Evolutionary conservation across 2,113 vertebrate genomes (phyloP).

Genomic region (Polypterus senegalus): DNA sequence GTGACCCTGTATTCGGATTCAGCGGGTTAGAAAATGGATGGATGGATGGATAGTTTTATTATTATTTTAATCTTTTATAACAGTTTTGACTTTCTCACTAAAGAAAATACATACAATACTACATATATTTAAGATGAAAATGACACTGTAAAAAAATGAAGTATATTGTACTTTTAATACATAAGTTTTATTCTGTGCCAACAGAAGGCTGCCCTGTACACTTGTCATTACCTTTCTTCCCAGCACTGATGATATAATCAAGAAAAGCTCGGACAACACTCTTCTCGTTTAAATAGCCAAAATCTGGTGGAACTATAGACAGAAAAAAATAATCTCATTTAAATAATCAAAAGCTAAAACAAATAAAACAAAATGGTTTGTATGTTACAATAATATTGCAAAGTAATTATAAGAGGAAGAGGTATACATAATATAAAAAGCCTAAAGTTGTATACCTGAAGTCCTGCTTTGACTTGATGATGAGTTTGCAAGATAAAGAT

Average conservation of each 20-base stretch:
- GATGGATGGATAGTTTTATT: too few relatives aligned
- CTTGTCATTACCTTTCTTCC: conserved; percentile 66
- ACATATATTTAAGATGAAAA: too few relatives aligned
- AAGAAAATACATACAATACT: too few relatives aligned
- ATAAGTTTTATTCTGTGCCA: too few relatives aligned
- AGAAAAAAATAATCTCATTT: conserved; percentile 6
- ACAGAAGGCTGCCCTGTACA: too few relatives aligned
- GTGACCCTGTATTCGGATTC: too few relatives aligned
- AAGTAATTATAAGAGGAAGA: neutral
- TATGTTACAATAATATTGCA: neutral
- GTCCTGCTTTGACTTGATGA: conserved; percentile 66
- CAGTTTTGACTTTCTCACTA: too few relatives aligned
- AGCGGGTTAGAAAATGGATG: too few relatives aligned
- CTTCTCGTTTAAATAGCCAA: conserved; percentile 77
- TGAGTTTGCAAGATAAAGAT: conserved; percentile 70
- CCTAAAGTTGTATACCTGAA: conserved; percentile 54
- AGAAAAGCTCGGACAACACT: conserved; percentile 70
- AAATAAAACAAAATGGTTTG: neutral
- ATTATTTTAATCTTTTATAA: too few relatives aligned
- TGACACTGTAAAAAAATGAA: too few relatives aligned
- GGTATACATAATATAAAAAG: too few relatives aligned
- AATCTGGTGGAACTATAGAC: conserved; percentile 78
- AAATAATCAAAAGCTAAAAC: neutral
- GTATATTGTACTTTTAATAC: too few relatives aligned
- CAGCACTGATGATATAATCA: conserved; percentile 67